Evolutionary conservation across 2,888 invertebrate genomes (phyloP), one percentile per base, ranked within the genome.

Genomic region (Mythimna vitellina): DNA sequence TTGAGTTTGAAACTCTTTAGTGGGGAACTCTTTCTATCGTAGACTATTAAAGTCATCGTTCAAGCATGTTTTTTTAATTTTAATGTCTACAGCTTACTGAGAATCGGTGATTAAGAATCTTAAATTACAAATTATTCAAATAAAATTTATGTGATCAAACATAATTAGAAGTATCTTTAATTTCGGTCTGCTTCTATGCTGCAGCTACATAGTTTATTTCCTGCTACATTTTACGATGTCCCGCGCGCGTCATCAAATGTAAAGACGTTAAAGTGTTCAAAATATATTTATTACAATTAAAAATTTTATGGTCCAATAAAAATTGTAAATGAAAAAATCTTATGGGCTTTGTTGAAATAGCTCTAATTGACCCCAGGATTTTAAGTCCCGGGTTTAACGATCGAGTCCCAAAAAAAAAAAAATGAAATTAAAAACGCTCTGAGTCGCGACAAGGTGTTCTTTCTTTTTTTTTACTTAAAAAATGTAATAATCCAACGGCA

Each of bases 401-500:
- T 83, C 90, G 63, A 87, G 87, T 89, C 53, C 73, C 71, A 67
- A 78, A 85, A 73, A 85, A 73, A 29, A 29, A 29, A 86, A 86
- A 84, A 72, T 61, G 81, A 90, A 92, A 91, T 91, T 91, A 90
- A 92, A 91, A 90, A 83, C 83, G 85, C 81, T 83, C 82, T 75
- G 82, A 81, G 88, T 85, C 86, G 88, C 86, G 90, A 91, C 92
- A 89, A 84, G 89, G 87, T 89, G 89, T 91, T 90, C 89, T 76
- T 83, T 68, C 87, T 88, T 90, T 91, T 92, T 86, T 84, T 86
- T 83, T 78, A 85, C 85, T 84, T 88, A 87, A 92, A 89, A 90
- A 90, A 89, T 90, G 89, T 91, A 91, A 93, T 92, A 93, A 93
- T 93, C 91, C 90, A 88, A 89, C 80, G 89, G 92, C 92, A 87